A percentile compares a stretch with the other conserved stretches of the same genome.
Conservation (phyloP, 2,888 invertebrate genomes). For the Synergus itoensis region DNA sequence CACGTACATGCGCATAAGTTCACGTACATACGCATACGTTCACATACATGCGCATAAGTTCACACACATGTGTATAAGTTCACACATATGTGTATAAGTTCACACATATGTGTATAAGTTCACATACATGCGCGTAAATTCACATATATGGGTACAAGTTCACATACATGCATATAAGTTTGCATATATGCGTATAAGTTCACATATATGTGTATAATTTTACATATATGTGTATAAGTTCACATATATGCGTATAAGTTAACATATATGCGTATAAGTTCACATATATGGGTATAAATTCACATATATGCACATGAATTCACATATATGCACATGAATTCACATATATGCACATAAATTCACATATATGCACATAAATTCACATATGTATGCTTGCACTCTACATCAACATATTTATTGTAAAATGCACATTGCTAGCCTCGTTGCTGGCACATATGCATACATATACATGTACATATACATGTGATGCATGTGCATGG, state of each 20-base stretch:
- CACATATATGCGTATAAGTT: background rate
- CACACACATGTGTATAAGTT: background rate
- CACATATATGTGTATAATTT: background rate
- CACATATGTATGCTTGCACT: background rate
- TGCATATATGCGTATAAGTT: background rate
- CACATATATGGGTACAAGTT: background rate
- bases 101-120: background rate
- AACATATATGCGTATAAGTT: background rate
- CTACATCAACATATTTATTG: background rate
- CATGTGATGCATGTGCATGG: background rate
- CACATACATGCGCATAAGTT: background rate
- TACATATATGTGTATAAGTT: background rate
- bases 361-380: background rate
- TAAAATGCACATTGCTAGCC: too few relatives aligned
- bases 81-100: background rate
- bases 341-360: background rate
- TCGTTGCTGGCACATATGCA: background rate
- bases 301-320: background rate
- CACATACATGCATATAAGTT: background rate
- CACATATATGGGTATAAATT: background rate
- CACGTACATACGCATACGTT: background rate
- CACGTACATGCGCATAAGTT: background rate
- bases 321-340: background rate
- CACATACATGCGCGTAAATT: background rate
- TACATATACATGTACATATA: background rate